phyloP scores from a whole-genome alignment of 2,888 invertebrate species.

The Pemphredon lugubris region DNA sequence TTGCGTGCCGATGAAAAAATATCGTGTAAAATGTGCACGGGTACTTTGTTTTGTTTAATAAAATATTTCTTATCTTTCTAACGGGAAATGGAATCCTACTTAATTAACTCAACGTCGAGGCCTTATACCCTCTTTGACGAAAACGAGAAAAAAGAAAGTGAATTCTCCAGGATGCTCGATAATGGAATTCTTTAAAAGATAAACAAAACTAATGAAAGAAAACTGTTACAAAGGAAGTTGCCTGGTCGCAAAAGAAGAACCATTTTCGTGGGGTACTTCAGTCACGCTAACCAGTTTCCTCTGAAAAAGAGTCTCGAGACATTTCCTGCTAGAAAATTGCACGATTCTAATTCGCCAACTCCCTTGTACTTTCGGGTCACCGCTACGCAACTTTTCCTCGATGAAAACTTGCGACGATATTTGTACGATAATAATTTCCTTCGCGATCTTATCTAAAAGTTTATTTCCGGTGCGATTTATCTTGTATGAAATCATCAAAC shows the following conservation, averaged over 20 bases:
- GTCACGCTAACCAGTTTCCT: conserved; percentile 31
- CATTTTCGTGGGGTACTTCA: conserved; percentile 31
- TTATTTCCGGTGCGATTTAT: background rate
- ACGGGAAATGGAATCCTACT: no score
- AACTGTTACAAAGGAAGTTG: conserved; percentile 3
- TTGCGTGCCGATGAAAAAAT: no score
- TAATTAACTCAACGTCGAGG: no score
- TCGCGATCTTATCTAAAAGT: background rate
- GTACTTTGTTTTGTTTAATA: no score
- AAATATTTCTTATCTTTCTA: no score
- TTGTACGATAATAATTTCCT: conserved; percentile 29
- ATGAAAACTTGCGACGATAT: conserved; percentile 21
- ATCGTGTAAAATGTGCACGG: no score
- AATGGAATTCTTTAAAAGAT: background rate
- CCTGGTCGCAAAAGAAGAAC: conserved; percentile 11
- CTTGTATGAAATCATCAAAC: no score
- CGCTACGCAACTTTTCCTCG: conserved; percentile 25
- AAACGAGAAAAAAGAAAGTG: no score
- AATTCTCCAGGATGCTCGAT: no score
- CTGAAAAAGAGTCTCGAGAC: conserved; percentile 23
- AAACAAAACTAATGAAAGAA: background rate
- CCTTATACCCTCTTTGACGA: no score
- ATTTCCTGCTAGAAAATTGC: conserved; percentile 54
- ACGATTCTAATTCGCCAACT: conserved; percentile 49
- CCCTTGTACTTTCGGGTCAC: conserved; percentile 13